These are phyloP conservation scores for Drosophila burlai DNA, from an alignment of 1,140 invertebrate species.

Conservation along the genomic window DNA sequence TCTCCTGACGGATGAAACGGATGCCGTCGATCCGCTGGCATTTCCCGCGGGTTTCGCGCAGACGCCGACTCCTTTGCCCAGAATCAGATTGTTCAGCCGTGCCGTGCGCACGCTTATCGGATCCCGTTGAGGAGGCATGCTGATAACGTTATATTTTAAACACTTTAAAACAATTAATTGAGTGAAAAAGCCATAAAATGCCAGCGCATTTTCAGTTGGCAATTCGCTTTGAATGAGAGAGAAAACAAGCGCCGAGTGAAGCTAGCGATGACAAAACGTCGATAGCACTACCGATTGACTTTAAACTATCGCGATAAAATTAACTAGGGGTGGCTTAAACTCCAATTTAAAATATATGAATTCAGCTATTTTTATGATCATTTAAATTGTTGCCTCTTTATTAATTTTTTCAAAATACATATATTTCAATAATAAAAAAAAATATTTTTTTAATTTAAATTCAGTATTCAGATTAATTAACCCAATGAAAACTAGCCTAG, in stretches of 20 bases:
- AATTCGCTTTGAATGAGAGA: slow-evolving; percentile 57
- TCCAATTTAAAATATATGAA: no score
- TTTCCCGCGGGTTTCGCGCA: slow-evolving; percentile 60
- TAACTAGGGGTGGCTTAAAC: background rate
- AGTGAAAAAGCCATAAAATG: slow-evolving; percentile 18
- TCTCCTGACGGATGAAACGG: slow-evolving; percentile 62
- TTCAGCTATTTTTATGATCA: background rate
- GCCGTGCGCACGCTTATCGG: slow-evolving; percentile 88
- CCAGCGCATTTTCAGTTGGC: slow-evolving; percentile 31
- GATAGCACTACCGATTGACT: background rate
- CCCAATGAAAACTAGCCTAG: no score
- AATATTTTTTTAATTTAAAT: no score
- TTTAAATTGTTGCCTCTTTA: background rate
- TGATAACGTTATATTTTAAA: slow-evolving; percentile 9
- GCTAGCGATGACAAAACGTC: slow-evolving; percentile 17
- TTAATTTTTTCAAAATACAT: background rate
- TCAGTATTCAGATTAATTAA: no score
- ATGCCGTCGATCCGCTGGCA: slow-evolving; percentile 12
- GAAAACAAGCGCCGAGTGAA: slow-evolving; percentile 51
- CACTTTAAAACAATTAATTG: slow-evolving; percentile 17
- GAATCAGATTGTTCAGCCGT: slow-evolving; percentile 87
- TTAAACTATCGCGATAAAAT: background rate
- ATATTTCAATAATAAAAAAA: no score
- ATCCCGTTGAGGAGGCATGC: slow-evolving; percentile 70
- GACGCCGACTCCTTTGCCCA: slow-evolving; percentile 86